Conservation (phyloP, 2,797 vertebrate species). For the Gymnopithys bicolor region DNA sequence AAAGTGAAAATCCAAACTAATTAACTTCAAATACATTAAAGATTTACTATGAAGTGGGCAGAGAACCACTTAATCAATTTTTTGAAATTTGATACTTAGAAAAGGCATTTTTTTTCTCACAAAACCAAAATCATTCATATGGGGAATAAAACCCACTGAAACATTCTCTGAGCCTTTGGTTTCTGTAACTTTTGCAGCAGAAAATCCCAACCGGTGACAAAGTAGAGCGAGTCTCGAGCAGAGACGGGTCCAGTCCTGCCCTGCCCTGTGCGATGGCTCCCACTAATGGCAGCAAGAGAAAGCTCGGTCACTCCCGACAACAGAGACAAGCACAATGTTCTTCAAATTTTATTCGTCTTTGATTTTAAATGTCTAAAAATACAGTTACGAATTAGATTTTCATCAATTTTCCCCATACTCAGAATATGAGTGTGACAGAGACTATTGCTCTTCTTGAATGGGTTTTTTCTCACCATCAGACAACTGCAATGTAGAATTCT, state of each 20-base stretch:
- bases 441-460: not conserved
- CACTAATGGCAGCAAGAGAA: slow-evolving; percentile 59
- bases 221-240: fast-evolving
- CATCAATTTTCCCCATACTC: not conserved
- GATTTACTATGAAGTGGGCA: not conserved
- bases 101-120: not conserved
- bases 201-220: not conserved
- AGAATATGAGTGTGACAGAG: not conserved
- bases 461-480: not conserved
- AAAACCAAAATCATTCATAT: not conserved
- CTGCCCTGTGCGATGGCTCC: slow-evolving; percentile 63
- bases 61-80: not conserved
- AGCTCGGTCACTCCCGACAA: not conserved
- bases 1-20: not conserved
- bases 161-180: not conserved
- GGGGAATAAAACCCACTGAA: fast-evolving
- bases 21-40: not conserved
- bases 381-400: not conserved
- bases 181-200: not conserved
- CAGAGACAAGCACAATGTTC: not conserved
- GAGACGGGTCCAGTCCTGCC: not conserved
- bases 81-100: not conserved
- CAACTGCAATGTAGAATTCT: not conserved
- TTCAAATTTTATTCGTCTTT: not conserved
- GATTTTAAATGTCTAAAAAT: not conserved